Conservation (phyloP, 2,113 vertebrate species). For the Synchiropus splendidus region DNA sequence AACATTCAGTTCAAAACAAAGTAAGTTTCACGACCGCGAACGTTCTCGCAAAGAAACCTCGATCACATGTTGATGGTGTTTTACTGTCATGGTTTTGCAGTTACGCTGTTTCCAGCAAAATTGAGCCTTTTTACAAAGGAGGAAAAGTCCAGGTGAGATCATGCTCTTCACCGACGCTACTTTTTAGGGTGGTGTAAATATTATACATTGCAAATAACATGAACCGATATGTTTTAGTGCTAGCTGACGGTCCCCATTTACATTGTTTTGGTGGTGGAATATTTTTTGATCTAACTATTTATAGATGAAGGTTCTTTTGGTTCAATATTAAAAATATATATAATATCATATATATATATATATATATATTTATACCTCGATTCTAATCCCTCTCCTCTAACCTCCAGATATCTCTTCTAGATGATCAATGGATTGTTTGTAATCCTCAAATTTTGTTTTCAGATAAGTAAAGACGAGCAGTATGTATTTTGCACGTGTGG, state of each 20-base stretch:
- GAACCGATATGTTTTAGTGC: too few species aligned
- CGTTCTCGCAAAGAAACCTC: neutral
- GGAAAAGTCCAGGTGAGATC: constrained; percentile 83
- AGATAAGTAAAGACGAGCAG: constrained; percentile 82
- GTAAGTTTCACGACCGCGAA: constrained; percentile 38
- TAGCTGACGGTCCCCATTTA: too few species aligned
- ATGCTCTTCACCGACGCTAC: too few species aligned
- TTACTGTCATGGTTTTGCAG: constrained; percentile 48
- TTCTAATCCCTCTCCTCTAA: neutral
- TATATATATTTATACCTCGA: too few species aligned
- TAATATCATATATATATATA: too few species aligned
- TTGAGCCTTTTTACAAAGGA: constrained; percentile 95
- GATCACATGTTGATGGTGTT: neutral
- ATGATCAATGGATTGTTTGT: too few species aligned
- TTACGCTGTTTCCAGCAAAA: constrained; percentile 73
- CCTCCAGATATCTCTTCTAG: too few species aligned
- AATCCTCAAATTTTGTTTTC: neutral
- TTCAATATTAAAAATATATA: neutral
- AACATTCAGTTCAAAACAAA: constrained; percentile 66
- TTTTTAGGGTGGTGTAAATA: too few species aligned
- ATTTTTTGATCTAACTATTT: too few species aligned
- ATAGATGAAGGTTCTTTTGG: too few species aligned
- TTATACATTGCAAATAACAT: too few species aligned
- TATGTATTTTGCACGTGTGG: constrained; percentile 84
- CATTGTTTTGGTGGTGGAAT: too few species aligned